Conservation (phyloP, 2,888 invertebrate species). For the Conomelus anceps region DNA sequence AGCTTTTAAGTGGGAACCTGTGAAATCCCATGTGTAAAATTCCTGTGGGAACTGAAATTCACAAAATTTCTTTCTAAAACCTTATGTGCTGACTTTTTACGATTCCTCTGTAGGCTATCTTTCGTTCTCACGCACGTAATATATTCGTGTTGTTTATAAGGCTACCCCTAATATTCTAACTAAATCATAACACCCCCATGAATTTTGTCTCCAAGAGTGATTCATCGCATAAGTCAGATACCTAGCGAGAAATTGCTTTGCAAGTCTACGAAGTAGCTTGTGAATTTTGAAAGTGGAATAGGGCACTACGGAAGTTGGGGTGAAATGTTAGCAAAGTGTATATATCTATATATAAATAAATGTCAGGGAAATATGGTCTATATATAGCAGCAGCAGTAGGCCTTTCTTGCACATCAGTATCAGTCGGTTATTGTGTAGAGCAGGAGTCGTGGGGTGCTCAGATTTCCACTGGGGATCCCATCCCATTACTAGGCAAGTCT, state of each 20-base stretch:
- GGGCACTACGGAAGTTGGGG: background rate
- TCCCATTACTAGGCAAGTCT: background rate
- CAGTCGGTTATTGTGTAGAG: background rate
- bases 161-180: background rate
- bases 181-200: background rate
- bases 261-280: background rate
- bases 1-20: too few relatives aligned
- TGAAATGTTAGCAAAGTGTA: background rate
- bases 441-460: background rate
- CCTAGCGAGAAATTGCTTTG: background rate
- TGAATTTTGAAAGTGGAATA: background rate
- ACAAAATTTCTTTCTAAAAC: background rate
- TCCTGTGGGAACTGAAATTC: too few relatives aligned
- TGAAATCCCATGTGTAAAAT: too few relatives aligned
- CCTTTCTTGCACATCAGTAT: background rate
- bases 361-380: background rate
- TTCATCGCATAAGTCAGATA: background rate
- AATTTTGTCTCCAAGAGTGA: background rate
- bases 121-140: background rate
- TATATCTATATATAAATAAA: background rate
- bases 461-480: background rate
- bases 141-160: background rate
- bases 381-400: background rate
- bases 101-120: background rate
- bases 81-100: background rate